A percentile compares a stretch with the other conserved stretches of the same genome.
These are phyloP conservation scores for Papilio protenor DNA, from an alignment of 2,888 invertebrate species.

Conservation along the genomic window DNA sequence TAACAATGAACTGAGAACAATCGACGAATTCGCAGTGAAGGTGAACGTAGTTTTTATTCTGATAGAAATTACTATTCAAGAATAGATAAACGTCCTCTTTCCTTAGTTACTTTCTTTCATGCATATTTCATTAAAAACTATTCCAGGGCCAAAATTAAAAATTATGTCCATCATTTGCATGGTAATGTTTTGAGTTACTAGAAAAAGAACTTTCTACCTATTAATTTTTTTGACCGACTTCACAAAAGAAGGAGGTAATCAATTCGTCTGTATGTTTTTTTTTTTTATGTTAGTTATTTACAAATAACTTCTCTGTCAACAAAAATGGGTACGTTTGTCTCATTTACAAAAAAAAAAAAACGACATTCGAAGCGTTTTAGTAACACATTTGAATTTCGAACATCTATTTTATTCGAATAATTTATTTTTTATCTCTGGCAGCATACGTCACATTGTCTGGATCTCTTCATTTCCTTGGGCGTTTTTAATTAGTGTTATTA, in stretches of 20 bases:
- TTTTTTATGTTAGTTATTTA: too few relatives aligned
- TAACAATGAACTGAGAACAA: conserved; percentile 18
- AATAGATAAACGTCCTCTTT: background rate
- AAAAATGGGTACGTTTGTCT: background rate
- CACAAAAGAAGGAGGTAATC: too few relatives aligned
- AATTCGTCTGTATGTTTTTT: too few relatives aligned
- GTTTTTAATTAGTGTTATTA: conserved; percentile 22
- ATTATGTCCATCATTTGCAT: background rate
- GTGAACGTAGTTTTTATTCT: conserved; percentile 14
- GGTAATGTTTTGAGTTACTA: background rate
- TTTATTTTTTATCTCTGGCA: background rate
- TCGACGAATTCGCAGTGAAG: conserved; percentile 6
- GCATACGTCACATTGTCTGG: background rate
- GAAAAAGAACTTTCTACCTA: background rate
- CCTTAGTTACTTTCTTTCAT: background rate
- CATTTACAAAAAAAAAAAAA: background rate
- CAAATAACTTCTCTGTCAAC: background rate
- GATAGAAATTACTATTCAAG: background rate
- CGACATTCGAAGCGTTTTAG: background rate
- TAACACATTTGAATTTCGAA: background rate
- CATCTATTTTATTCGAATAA: background rate
- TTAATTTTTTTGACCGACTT: too few relatives aligned
- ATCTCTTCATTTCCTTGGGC: background rate
- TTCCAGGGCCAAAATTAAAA: background rate
- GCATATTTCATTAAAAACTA: background rate